phyloP scores from a whole-genome alignment of 2,797 vertebrate species.

The Girardinus metallicus region DNA sequence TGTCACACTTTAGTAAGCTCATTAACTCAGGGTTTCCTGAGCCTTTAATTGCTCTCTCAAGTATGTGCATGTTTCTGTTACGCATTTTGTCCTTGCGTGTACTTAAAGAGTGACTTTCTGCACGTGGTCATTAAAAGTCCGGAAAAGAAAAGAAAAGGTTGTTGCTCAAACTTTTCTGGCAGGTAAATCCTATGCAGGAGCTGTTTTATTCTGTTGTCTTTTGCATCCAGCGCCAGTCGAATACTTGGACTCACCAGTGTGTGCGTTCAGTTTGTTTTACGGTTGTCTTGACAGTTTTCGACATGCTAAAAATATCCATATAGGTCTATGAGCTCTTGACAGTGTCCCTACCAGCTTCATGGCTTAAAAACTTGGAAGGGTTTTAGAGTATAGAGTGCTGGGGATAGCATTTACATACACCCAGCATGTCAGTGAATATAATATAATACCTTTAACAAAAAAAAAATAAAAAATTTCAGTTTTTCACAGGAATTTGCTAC shows the following conservation, averaged over 20 bases:
- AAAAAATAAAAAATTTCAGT: too few relatives aligned
- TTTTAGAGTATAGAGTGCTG: background rate
- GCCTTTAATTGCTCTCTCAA: background rate
- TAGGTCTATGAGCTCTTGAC: background rate
- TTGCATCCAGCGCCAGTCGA: background rate
- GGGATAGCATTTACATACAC: background rate
- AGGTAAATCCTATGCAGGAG: background rate
- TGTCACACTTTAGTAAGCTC: too few relatives aligned
- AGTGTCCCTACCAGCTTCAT: background rate
- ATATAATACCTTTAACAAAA: background rate
- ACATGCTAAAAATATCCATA: conserved; percentile 1
- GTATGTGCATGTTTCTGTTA: background rate
- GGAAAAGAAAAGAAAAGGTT: background rate
- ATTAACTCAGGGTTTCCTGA: too few relatives aligned
- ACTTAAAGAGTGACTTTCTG: background rate
- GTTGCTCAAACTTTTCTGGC: background rate
- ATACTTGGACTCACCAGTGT: background rate
- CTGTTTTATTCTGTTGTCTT: background rate
- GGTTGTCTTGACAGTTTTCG: background rate
- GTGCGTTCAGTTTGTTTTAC: background rate
- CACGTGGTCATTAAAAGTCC: background rate
- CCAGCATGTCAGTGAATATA: background rate
- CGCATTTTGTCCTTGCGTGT: background rate
- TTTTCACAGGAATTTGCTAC: background rate
- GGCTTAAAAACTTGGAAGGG: background rate